phyloP scores from a whole-genome alignment of 1,140 invertebrate species.

The Aricia agestis region DNA sequence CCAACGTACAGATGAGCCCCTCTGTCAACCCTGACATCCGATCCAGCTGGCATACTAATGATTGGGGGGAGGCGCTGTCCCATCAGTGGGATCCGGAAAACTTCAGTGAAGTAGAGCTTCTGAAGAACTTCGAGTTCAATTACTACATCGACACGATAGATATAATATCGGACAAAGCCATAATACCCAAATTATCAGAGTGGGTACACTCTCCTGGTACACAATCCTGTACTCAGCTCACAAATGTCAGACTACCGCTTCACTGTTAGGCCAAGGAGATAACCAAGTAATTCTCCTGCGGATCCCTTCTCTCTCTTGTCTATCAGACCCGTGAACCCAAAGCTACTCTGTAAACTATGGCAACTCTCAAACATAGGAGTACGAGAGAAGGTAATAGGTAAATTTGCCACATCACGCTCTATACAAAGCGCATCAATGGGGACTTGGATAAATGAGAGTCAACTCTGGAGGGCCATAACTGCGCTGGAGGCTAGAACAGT shows the following conservation, averaged over 20 bases:
- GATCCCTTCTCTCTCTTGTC: not conserved
- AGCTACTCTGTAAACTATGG: too few relatives aligned
- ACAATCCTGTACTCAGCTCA: not conserved
- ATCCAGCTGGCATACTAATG: not conserved
- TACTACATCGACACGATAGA: not conserved
- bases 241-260: not conserved
- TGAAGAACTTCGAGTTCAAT: too few relatives aligned
- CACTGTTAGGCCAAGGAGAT: conserved; percentile 6
- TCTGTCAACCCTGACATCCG: not conserved
- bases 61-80: not conserved
- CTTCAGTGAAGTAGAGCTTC: not conserved
- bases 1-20: not conserved
- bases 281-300: conserved; percentile 12
- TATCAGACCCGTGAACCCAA: too few relatives aligned
- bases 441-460: too few relatives aligned
- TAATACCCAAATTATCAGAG: not conserved
- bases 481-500: too few relatives aligned
- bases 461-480: too few relatives aligned
- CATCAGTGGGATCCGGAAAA: not conserved
- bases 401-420: too few relatives aligned
- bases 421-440: too few relatives aligned
- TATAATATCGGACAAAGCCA: not conserved
- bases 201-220: too few relatives aligned
- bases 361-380: too few relatives aligned
- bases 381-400: too few relatives aligned